Evolutionary conservation across 2,888 invertebrate species (phyloP).

Genomic region (Nomada fabriciana): DNA sequence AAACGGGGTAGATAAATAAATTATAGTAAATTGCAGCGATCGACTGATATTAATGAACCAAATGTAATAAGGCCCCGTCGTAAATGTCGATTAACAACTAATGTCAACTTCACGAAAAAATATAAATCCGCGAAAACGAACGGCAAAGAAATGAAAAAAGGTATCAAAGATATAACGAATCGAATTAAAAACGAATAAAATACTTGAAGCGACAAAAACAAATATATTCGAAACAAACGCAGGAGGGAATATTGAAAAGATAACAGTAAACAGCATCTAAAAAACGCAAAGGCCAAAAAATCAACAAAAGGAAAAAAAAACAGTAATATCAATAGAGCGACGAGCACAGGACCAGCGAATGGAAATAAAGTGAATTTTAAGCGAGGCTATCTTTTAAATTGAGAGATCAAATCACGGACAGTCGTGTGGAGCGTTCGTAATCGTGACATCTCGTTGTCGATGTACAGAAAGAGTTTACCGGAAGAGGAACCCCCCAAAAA

Average conservation of each 20-base stretch:
- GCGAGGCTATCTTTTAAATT: not conserved
- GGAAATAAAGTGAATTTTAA: not conserved
- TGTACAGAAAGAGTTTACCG: not conserved
- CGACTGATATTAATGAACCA: too few species aligned
- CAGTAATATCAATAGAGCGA: not conserved
- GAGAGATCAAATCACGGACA: slow-evolving; percentile 11
- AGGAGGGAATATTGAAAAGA: not conserved
- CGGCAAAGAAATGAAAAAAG: not conserved
- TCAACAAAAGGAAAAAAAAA: not conserved
- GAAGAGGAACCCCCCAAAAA: not conserved
- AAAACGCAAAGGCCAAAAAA: too few species aligned
- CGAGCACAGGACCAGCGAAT: not conserved
- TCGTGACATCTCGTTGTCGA: slow-evolving; percentile 2
- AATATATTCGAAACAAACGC: not conserved
- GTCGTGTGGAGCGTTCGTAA: not conserved
- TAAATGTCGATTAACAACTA: too few species aligned
- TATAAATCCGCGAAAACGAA: not conserved
- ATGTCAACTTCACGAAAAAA: too few species aligned
- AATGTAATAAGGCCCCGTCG: too few species aligned
- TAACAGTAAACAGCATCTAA: not conserved
- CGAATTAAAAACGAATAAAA: not conserved
- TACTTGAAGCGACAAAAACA: too few species aligned
- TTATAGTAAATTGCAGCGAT: not conserved
- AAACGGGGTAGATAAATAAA: too few species aligned
- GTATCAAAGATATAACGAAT: not conserved